Evolutionary conservation across 2,888 invertebrate species (phyloP), one percentile per base, ranked within the genome.

Genomic region (Stenodema calcarata): DNA sequence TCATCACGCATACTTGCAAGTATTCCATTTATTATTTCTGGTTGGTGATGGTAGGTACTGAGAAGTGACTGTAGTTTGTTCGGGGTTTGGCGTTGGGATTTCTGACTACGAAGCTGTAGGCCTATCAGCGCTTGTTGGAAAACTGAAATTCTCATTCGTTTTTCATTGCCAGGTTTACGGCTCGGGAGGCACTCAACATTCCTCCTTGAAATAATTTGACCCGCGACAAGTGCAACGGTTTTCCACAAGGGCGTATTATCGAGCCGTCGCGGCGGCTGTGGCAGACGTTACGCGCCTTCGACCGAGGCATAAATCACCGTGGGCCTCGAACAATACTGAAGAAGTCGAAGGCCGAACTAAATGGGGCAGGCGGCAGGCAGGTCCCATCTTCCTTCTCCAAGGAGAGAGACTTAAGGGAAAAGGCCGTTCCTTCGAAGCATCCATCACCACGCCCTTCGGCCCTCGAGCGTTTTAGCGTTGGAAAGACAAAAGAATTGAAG

Each of bases 351-450:
- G 73, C 73, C 73, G 73, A 73, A 73, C 35, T 73, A 73, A 73
- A 73, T 73, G 73, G 73, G 73, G 73, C 73, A 73, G 73, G 73
- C 73, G 73, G 73, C 73, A 73, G 73, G 41, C 73, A 41, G 73
- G 41, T 16, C 30, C 73, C 35, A 23, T 50, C 50, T 62, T 12
- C 62, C 23, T 2, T 4, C 35, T 35, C 35, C 35, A 7, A 35
- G 35, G 35, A 62, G 62, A 54, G 62, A 62, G 62, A 11, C 62
- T 23, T 12, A n/a, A 50, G 62, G 27, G 18, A 62, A 23, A 18
- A 62, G 23, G 23, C 50, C n/a, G 50, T 23, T 62, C 23, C 62
- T n/a, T 62, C 18, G 23, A 62, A 3, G 62, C 27, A 62, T 62
- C 23, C 62, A 62, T 62, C 62, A 62, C 62, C 62, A 62, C 62